A percentile compares a stretch with the other conserved stretches of the same genome.
Evolutionary conservation across 2,797 vertebrate genomes (phyloP).

Genomic region (Paguma larvata): DNA sequence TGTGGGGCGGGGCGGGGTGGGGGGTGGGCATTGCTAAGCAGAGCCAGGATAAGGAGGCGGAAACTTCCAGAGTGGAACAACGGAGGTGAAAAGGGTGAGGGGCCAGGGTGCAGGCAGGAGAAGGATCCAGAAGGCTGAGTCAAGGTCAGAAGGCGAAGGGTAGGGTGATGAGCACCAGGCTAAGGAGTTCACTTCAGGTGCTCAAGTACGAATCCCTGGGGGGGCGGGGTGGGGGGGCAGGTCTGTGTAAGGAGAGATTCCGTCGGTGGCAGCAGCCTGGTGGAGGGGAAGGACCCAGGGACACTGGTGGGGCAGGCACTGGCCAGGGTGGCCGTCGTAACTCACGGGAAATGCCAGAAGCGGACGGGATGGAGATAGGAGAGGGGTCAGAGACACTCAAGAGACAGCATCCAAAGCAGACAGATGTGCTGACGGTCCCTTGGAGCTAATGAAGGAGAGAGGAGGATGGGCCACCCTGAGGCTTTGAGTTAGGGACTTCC

Average conservation of each 20-base stretch:
- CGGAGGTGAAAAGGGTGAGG: neutral
- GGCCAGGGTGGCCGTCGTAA: neutral
- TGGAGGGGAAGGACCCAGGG: accelerated
- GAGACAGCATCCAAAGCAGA: accelerated
- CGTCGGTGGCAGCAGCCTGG: neutral
- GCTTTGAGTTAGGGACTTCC: neutral
- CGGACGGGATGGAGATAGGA: too few species aligned
- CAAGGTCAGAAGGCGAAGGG: neutral
- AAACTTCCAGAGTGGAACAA: neutral
- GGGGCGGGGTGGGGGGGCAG: neutral
- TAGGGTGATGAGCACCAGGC: too few species aligned
- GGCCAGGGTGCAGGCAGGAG: neutral
- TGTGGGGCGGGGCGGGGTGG: accelerated
- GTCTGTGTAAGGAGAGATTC: neutral
- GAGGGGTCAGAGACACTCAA: neutral
- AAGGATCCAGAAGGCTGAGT: neutral
- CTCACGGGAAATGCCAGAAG: neutral
- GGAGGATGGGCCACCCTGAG: neutral
- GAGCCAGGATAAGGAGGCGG: neutral
- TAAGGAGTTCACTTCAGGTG: neutral
- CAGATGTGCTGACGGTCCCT: neutral
- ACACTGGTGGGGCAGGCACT: accelerated
- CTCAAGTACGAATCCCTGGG: neutral
- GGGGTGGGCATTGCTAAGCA: neutral
- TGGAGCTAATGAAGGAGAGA: neutral